Percentiles rank a stretch among this genome's conserved stretches.
phyloP scores from a whole-genome alignment of 2,797 vertebrate species.

The Enteromius afrohamiltoni region DNA sequence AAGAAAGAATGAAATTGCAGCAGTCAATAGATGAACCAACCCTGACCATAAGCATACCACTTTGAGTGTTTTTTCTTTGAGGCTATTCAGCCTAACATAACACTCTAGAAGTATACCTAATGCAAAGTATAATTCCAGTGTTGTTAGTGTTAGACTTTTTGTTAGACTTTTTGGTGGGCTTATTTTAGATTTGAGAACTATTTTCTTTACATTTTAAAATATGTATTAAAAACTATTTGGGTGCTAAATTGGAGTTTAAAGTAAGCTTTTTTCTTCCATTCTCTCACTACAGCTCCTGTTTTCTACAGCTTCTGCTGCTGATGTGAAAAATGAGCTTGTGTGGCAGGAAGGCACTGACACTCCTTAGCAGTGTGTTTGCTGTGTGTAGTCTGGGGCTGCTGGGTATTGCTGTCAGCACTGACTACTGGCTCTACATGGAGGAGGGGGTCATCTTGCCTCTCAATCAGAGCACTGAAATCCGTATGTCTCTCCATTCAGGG shows the following conservation, averaged over 20 bases:
- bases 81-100: background rate
- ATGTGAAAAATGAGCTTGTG: conserved; percentile 88
- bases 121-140: background rate
- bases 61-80: background rate
- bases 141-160: background rate
- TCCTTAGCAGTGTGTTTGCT: conserved; percentile 95
- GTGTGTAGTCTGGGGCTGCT: conserved; percentile 91
- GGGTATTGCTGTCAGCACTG: conserved; percentile 93
- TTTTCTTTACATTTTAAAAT: background rate
- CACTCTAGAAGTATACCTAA: background rate
- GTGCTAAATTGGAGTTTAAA: background rate
- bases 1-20: background rate
- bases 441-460: conserved; percentile 91
- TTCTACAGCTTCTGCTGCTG: conserved; percentile 68
- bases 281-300: conserved; percentile 59
- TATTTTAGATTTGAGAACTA: background rate
- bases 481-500: conserved; percentile 92
- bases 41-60: background rate
- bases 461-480: conserved; percentile 90
- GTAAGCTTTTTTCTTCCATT: background rate
- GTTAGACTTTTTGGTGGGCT: background rate
- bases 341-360: conserved; percentile 91
- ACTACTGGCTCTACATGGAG: conserved; percentile 98
- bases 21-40: background rate
- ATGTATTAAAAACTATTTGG: background rate